Evolutionary conservation across 2,888 invertebrate genomes (phyloP).

Genomic region (Drosophila maculinotata): DNA sequence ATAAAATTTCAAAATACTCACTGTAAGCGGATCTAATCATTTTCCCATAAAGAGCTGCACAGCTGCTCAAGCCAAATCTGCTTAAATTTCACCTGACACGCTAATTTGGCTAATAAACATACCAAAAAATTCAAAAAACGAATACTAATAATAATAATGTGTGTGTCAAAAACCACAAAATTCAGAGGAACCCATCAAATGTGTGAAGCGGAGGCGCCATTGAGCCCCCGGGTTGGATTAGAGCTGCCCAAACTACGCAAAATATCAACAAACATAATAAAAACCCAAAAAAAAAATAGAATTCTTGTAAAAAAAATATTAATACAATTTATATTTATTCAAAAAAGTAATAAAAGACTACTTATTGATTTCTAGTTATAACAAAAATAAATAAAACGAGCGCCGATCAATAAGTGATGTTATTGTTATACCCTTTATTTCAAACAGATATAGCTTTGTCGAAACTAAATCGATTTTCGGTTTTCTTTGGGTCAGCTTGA

Average conservation of each 20-base stretch:
- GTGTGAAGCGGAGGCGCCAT: constrained; percentile 57
- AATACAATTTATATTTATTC: constrained; percentile 36
- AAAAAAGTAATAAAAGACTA: constrained; percentile 49
- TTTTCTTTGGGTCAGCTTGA: no score
- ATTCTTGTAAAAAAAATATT: constrained; percentile 5
- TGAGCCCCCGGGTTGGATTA: constrained; percentile 35
- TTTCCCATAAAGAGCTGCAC: constrained; percentile 72
- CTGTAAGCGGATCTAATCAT: constrained; percentile 77
- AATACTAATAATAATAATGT: constrained; percentile 34
- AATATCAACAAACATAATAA: constrained; percentile 41
- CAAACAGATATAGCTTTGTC: background rate
- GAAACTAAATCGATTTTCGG: no score
- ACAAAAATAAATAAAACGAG: constrained; percentile 4
- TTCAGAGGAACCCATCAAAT: constrained; percentile 51
- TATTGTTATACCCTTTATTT: constrained; percentile 8
- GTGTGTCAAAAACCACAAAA: constrained; percentile 49
- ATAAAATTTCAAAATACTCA: constrained; percentile 67
- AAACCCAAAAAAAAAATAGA: constrained; percentile 6
- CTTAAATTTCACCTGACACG: constrained; percentile 79
- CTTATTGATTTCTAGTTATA: constrained; percentile 18
- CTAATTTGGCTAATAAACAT: constrained; percentile 79
- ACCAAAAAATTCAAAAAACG: constrained; percentile 19
- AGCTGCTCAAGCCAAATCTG: constrained; percentile 68
- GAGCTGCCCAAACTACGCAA: constrained; percentile 6
- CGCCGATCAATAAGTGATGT: background rate